A percentile compares a stretch with the other conserved stretches of the same genome.
phyloP scores from a whole-genome alignment of 2,888 invertebrate genomes.

The Xanthia icteritia region DNA sequence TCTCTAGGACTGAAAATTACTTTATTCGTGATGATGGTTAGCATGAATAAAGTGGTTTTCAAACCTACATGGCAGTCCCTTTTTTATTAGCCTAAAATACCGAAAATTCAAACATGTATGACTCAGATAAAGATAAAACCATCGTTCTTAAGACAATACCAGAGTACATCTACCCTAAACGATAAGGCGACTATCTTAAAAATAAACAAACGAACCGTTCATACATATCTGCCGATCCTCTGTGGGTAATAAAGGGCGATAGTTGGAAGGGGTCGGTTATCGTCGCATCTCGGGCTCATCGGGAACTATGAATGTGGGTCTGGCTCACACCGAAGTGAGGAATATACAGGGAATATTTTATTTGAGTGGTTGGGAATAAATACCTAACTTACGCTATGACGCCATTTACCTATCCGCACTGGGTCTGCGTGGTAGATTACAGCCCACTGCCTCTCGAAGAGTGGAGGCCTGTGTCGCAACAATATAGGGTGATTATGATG shows the following conservation, averaged over 20 bases:
- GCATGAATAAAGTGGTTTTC: background rate
- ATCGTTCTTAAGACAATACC: constrained; percentile 17
- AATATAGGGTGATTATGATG: no score
- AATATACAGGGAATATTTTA: constrained; percentile 18
- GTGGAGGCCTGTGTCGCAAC: no score
- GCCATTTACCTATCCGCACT: no score
- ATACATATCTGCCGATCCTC: constrained; percentile 45
- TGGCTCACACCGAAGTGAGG: constrained; percentile 39
- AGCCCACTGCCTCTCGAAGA: no score
- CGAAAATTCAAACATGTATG: background rate
- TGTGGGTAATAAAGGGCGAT: constrained; percentile 48
- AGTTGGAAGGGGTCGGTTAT: constrained; percentile 57
- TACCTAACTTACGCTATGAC: background rate
- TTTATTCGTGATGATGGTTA: no score
- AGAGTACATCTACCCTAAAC: background rate
- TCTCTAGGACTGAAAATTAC: background rate
- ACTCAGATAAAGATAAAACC: background rate
- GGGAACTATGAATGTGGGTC: constrained; percentile 56
- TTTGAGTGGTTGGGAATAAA: background rate
- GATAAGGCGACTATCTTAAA: constrained; percentile 38
- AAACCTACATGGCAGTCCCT: background rate
- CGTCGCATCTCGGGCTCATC: constrained; percentile 47
- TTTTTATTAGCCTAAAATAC: background rate
- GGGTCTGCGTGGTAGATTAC: no score
- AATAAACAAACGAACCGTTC: constrained; percentile 30